Evolutionary conservation across 2,797 vertebrate species (phyloP), one percentile per base, ranked within the genome.

Genomic region (Linurgus olivaceus): DNA sequence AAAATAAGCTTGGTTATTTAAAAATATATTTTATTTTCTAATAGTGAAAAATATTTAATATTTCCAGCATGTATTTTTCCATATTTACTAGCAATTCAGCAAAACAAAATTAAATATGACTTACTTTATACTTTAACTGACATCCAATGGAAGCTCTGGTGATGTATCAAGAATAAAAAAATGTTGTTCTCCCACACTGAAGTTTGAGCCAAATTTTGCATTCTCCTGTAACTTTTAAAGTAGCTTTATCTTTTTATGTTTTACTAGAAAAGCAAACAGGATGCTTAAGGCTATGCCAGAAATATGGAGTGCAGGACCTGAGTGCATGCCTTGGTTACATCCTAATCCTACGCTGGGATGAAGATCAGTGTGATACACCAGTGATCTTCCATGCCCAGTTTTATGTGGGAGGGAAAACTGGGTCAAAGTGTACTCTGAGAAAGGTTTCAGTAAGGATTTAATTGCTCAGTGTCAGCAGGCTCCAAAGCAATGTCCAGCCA

Each of bases 381-480:
- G 13, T 51, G 28, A 25, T 71, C 23, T 74, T 40, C 14, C 13
- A 23, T 23, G 12, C 26, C 15, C 17, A 59, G 0, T 7, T 74
- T 48, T 61, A 10, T 48, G 33, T 86, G 40, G 40, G 44, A 80
- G 67, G 37, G 6, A 74, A 74, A 71, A 55, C 8, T 55, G 33
- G 2, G 3, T 71, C 37, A 74, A 71, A 63, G 28, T 10, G 8
- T 37, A 6, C 11, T 63, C 23, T 52, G 52, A 81, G 50, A 57
- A 75, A 81, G 26, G 9, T 13, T 70, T 10, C 33, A 29, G 33
- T 25, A 44, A 33, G 33, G 29, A 82, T 87, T 89, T 75, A 2
- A 17, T 51, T 0, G 0, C 19, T 74, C 16, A 5, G 9, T 52
- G 11, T 58, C 35, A 10, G 11, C 58, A 54, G 33, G 42, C 29